Percentiles rank a stretch among this genome's conserved stretches.
Conservation (phyloP, 2,888 invertebrate species). For the Melieria crassipennis region DNA sequence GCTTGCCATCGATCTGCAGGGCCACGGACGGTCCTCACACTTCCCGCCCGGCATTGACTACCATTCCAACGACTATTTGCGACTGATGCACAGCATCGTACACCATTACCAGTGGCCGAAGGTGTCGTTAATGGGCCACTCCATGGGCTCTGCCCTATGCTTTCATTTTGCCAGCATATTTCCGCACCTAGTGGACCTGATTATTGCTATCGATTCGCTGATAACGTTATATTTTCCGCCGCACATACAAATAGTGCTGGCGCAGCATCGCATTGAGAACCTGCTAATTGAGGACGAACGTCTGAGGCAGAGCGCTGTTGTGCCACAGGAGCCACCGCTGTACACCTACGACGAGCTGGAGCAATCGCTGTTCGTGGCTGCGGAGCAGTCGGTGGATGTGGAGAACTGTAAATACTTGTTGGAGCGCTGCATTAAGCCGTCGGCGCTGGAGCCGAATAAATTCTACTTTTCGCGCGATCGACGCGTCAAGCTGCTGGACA, state of each 20-base stretch:
- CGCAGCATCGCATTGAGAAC: conserved; percentile 58
- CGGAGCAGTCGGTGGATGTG: conserved; percentile 68
- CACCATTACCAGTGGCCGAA: conserved; percentile 74
- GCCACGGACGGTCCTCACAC: conserved; percentile 75
- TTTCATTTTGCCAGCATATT: conserved; percentile 71
- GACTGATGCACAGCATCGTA: conserved; percentile 68
- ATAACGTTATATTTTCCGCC: conserved; percentile 20
- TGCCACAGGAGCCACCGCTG: conserved; percentile 64
- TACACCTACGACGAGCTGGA: conserved; percentile 71
- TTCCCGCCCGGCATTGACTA: conserved; percentile 69
- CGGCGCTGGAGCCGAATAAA: conserved; percentile 67
- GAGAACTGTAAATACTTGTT: conserved; percentile 68
- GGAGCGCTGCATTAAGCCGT: conserved; percentile 68
- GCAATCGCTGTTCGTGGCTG: conserved; percentile 69
- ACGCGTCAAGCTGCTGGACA: conserved; percentile 47
- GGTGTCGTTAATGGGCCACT: conserved; percentile 74
- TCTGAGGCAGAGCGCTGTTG: conserved; percentile 38
- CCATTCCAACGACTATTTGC: conserved; percentile 58
- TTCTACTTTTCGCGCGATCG: conserved; percentile 65
- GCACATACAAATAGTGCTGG: conserved; percentile 42
- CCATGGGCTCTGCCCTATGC: conserved; percentile 71
- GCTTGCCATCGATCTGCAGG: conserved; percentile 73
- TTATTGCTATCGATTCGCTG: conserved; percentile 51
- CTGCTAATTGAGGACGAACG: conserved; percentile 64
- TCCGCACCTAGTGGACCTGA: conserved; percentile 52